Base-by-base conservation (phyloP, 2,888 invertebrate genomes). In the Epirrita christyi region DNA sequence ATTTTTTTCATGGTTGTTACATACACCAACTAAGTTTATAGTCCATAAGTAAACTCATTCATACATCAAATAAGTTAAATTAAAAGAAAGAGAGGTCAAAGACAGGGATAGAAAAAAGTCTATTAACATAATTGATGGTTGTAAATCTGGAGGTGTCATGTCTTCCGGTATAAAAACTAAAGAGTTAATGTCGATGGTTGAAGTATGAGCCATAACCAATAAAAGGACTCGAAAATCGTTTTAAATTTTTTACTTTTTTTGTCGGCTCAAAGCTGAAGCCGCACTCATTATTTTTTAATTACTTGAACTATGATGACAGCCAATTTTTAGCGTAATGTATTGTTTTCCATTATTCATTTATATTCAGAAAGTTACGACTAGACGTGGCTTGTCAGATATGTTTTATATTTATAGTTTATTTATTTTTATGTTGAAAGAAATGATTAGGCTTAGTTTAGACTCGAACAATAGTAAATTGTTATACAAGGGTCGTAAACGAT, bases 111-210 rank as follows among this genome's bases (percentile, higher is more conserved):
- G 69, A 66, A 56, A n/a, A 71, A 70, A 76, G 66, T 72, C 83
- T 80, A 82, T 85, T 85, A 85, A 63, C 68, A 80, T 84, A 86
- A 87, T 85, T 81, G 75, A 83, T 79, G 83, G 85, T 75, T 82
- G 75, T 83, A 84, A 86, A 86, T 85, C 76, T 72, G 65, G 63
- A 82, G 83, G 86, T 84, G 86, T 84, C 84, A 82, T 78, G 80
- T 83, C 83, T 87, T 86, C 83, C 85, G 85, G 85, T 83, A 73
- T 75, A 75, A 75, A 78, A 78, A 75, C 72, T 66, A 72, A 76
- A 70, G 68, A 68, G 61, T 67, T 66, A 70, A 70, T 70, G 66
- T 73, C 70, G 63, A 72, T 74, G 61, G 46, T 68, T 70, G 67
- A 73, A 66, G 64, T 67, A 70, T 64, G 64, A 71, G 59, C 55